phyloP scores from a whole-genome alignment of 2,797 vertebrate genomes.

The Notolepis coatsorum region DNA sequence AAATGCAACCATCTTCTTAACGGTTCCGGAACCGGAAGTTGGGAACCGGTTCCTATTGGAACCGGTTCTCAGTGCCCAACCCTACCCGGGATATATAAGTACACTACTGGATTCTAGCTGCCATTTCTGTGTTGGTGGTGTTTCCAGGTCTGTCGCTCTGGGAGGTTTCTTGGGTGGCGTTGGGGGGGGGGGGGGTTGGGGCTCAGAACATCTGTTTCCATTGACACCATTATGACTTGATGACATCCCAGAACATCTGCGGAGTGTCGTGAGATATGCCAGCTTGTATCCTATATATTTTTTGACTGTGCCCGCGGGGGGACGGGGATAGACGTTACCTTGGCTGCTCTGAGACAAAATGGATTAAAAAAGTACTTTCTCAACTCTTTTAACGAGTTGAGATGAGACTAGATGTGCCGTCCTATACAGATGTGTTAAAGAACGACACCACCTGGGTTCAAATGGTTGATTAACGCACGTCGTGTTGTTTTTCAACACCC shows the following conservation, averaged over 20 bases:
- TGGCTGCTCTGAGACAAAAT: slow-evolving; percentile 7
- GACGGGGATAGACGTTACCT: slow-evolving; percentile 19
- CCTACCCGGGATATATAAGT: slow-evolving; percentile 24
- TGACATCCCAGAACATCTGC: slow-evolving; percentile 27
- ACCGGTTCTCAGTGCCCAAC: neutral
- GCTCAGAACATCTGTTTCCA: slow-evolving; percentile 4
- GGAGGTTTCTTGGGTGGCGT: neutral
- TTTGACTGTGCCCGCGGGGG: slow-evolving; percentile 24
- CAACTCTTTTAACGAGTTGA: too few species aligned
- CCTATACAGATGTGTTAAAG: too few species aligned
- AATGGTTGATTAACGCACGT: too few species aligned
- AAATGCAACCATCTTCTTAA: too few species aligned
- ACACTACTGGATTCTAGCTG: slow-evolving; percentile 39
- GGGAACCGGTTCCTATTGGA: neutral
- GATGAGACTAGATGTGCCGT: too few species aligned
- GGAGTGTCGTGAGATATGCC: slow-evolving; percentile 27
- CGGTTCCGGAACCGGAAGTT: too few species aligned
- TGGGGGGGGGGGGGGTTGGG: neutral
- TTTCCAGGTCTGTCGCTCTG: slow-evolving; percentile 35
- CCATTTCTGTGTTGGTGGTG: slow-evolving; percentile 38
- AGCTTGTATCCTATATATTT: slow-evolving; percentile 23
- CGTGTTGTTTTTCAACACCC: too few species aligned
- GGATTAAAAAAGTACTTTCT: too few species aligned
- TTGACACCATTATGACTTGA: slow-evolving; percentile 3
- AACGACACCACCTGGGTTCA: too few species aligned